Evolutionary conservation across 2,888 invertebrate genomes (phyloP), one percentile per base, ranked within the genome.

Genomic region (Harpalus rubripes): DNA sequence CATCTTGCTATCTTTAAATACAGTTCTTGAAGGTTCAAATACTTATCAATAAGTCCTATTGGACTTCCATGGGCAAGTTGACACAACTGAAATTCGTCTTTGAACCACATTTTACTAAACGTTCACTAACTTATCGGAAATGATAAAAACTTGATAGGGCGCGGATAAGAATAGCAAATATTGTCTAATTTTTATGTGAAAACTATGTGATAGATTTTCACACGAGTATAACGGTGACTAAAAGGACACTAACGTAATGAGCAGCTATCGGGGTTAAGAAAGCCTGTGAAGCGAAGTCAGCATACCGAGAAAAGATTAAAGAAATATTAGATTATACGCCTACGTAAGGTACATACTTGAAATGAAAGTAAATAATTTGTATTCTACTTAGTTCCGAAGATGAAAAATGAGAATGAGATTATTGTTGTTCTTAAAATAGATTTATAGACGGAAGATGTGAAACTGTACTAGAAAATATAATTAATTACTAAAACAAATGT

Each of bases 1-100:
- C 79, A 79, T 61, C 59, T 79, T 59, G 79, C 58, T 79, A 79
- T 61, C 58, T 79, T 58, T 8, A 59, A 59, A 18, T 79, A 61
- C 26, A 79, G 61, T 61, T 79, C 59, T 59, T 39, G 41, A 59
- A 79, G 58, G 32, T 79, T 58, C 5, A 22, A 22, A 41, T 39
- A 79, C n/a, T 41, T 16, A 39, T 32, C 61, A 16, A 79, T 59
- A 26, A 79, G 26, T 59, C 79, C 79, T 6, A 79, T 16, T 10
- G 79, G 79, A 39, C 79, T 61, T 5, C 79, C 79, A 16, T 79
- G 79, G 6, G 79, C 79, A 32, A 79, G 8, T 18, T 79, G 79
- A 26, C 59, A 59, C 39, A 61, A 15, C n/a, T 59, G 15, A 52
- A 32, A 15, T 61, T 79, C 52, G 10, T 41, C 79, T 15, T 58